Percentiles rank a stretch among this genome's conserved stretches.
Conservation (phyloP, 2,888 invertebrate genomes). For the Patella ulyssiponensis region DNA sequence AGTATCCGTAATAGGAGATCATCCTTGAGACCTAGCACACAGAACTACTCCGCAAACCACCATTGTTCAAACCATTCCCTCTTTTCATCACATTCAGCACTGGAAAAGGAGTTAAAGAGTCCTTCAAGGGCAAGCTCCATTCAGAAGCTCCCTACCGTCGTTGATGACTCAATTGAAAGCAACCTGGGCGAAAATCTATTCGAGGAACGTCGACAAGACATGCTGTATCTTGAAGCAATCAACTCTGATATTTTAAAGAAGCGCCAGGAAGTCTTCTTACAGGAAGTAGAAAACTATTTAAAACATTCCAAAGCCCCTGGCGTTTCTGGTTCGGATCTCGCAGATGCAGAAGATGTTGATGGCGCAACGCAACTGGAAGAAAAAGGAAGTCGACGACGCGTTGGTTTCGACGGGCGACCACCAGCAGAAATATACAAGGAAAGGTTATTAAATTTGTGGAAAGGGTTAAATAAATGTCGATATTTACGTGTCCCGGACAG, state of each 20-base stretch:
- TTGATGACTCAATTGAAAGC: conserved; percentile 48
- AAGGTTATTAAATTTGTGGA: conserved; percentile 53
- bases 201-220: conserved; percentile 58
- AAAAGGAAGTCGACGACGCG: conserved; percentile 9
- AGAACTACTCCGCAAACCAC: conserved; percentile 52
- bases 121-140: neutral
- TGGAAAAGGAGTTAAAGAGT: neutral
- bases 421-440: conserved; percentile 53
- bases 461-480: conserved; percentile 64
- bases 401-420: conserved; percentile 41
- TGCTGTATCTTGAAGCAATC: conserved; percentile 55
- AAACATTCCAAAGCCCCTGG: conserved; percentile 14
- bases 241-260: conserved; percentile 45
- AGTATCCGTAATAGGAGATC: neutral
- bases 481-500: conserved; percentile 63
- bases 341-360: too few relatives aligned
- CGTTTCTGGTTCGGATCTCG: too few relatives aligned
- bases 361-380: too few relatives aligned
- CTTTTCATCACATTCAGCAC: conserved; percentile 25
- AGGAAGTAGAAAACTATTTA: conserved; percentile 50
- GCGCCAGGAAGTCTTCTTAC: conserved; percentile 52
- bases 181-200: conserved; percentile 55
- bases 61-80: conserved; percentile 44
- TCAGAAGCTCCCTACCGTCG: conserved; percentile 25
- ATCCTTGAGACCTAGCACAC: conserved; percentile 22